These are phyloP conservation scores for Diabrotica undecimpunctata DNA, from an alignment of 1,140 invertebrate species.

Conservation along the genomic window DNA sequence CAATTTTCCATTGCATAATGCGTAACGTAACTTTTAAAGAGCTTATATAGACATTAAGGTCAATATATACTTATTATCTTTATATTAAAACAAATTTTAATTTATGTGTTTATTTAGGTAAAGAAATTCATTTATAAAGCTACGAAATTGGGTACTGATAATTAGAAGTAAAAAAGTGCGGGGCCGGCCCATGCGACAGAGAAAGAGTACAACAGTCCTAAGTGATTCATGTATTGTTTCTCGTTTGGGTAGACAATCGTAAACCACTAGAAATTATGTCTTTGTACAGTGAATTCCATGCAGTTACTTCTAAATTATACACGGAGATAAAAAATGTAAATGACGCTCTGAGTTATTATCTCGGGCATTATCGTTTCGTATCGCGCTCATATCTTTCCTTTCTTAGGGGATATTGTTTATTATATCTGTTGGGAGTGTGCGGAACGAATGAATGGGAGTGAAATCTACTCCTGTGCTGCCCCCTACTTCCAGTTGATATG, in stretches of 20 bases:
- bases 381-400: conserved; percentile 21
- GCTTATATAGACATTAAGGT: too few relatives aligned
- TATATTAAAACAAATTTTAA: too few relatives aligned
- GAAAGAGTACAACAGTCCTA: conserved; percentile 32
- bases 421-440: not conserved
- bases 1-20: too few relatives aligned
- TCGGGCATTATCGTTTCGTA: conserved; percentile 19
- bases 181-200: conserved; percentile 19
- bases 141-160: too few relatives aligned
- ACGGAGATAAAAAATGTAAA: conserved; percentile 42
- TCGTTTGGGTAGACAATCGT: conserved; percentile 43
- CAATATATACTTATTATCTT: too few relatives aligned
- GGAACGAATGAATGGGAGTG: too few relatives aligned
- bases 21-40: too few relatives aligned
- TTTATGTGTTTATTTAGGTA: too few relatives aligned
- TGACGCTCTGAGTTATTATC: conserved; percentile 39
- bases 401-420: conserved; percentile 23
- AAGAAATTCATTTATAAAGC: too few relatives aligned
- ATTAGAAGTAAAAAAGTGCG: too few relatives aligned
- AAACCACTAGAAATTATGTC: conserved; percentile 47
- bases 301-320: conserved; percentile 39
- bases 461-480: too few relatives aligned
- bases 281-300: conserved; percentile 40
- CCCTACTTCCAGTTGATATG: too few relatives aligned
- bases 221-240: conserved; percentile 48